Evolutionary conservation across 2,797 vertebrate genomes (phyloP), one percentile per base, ranked within the genome.

Genomic region (Sebastes diploproa): DNA sequence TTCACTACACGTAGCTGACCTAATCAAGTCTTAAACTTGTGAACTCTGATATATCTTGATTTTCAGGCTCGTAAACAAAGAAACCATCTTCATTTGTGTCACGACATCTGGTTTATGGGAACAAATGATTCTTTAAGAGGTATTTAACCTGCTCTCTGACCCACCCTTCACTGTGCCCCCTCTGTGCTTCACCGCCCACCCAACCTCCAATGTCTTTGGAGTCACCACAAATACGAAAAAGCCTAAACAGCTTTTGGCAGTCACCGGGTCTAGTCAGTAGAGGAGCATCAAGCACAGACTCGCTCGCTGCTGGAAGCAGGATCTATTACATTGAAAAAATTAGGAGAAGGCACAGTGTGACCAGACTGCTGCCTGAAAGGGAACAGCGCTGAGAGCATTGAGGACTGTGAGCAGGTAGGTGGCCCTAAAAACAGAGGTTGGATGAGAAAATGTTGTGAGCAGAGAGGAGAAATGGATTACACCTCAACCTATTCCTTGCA

Each of bases 301-400:
- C 78, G 86, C 85, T 81, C 36, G 12, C 81, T 83, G 82, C 91
- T 85, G 80, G 82, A 92, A 84, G 18, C 46, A 50, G 94, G 93
- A 95, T 96, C 94, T 95, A 95, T 96, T 96, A 94, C 95, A 85
- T 72, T 84, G 82, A 88, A 93, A 85, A 92, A 91, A 90, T 88
- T 88, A 79, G 89, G 75, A 87, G 88, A 88, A 86, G 86, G 82
- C 91, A 90, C 89, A 93, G 90, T 72, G 91, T 88, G 89, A 86
- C 77, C 89, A 92, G 86, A 90, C 78, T 89, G 81, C 89, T 85
- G 81, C 83, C 80, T 94, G 91, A 89, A 82, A 93, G 89, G 54
- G 86, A 91, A 81, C 88, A 81, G 82, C 85, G 87, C 85, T 83
- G 86, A 91, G 81, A 91, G 85, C 70, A 74, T 82, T 59, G 86